Base-by-base conservation (phyloP, 2,888 invertebrate genomes). In the Tanaodytes sp. region DNA sequence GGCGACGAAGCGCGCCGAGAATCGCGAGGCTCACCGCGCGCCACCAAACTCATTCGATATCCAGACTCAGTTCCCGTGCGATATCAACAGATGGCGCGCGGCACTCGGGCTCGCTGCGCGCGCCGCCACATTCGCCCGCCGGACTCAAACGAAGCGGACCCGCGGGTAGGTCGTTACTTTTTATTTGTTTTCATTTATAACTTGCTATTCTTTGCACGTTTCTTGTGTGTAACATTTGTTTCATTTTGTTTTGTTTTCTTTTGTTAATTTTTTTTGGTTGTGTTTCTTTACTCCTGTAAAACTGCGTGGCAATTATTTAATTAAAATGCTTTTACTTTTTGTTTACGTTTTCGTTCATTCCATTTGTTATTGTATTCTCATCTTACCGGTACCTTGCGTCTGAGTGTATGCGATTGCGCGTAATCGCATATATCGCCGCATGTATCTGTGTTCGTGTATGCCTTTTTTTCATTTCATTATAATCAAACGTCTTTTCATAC, bases 401-500 rank as follows among this genome's bases (percentile, higher is more conserved):
- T 55, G 57, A 69, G 64, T 40, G 51, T 65, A 59, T 71, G 68
- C 59, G 66, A 70, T 62, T 68, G 63, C 72, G 73, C 66, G 67
- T 46, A 54, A 68, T 68, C 68, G 71, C 67, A 76, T 67, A 49
- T 43, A 49, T 79, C 75, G 75, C 75, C 76, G 78, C 74, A 76
- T 77, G 74, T 78, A 73, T 75, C 75, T 77, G 72, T 73, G 70
- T 70, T 72, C 74, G 76, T 78, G 76, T 65, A 70, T 72, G 70
- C 64, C 64, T 69, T 75, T 59, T 57, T 23, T 54, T 55, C 36
- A n/a, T 61, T 58, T 66, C 46, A 66, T 52, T 79, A 77, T 82
- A 82, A 83, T 82, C 83, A 84, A 83, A 83, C 83, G 82, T 84
- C 82, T 82, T 78, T 82, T 83, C 83, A 80, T 83, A 83, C 81